Conservation (phyloP, 2,113 vertebrate species). For the Rhea americana region DNA sequence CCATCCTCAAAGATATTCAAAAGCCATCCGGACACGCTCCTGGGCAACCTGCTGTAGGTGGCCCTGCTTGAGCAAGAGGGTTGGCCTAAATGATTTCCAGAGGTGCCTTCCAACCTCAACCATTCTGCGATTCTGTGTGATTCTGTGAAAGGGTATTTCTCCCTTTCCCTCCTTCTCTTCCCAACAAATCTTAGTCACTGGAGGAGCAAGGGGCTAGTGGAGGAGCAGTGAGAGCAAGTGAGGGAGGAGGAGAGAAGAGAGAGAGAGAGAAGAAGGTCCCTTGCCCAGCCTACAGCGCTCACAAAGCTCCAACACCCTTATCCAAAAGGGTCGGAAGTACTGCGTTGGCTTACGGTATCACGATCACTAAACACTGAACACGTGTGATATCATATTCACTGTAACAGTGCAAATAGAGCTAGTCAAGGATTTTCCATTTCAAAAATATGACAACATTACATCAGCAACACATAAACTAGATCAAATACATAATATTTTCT, state of each 20-base stretch:
- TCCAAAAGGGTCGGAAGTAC: neutral
- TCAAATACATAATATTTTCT: neutral
- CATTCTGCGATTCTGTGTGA: no score
- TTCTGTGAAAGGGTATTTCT: neutral
- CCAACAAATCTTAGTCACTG: neutral
- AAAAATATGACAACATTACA: neutral
- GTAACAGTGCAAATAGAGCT: neutral
- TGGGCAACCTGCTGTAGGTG: neutral
- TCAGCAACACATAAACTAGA: neutral
- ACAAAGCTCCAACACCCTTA: neutral
- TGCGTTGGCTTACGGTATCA: accelerated
- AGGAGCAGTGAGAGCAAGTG: neutral
- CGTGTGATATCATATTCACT: neutral
- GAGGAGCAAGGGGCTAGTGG: neutral
- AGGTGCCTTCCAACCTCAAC: neutral
- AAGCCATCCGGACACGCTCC: no score
- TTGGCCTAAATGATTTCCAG: neutral
- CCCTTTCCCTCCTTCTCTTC: neutral
- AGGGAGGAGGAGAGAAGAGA: neutral
- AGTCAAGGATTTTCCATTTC: neutral
- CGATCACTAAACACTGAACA: neutral
- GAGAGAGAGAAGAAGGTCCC: neutral
- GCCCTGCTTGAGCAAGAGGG: neutral
- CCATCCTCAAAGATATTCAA: neutral
- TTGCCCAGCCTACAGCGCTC: neutral